These are phyloP conservation scores for Parazoanthus atlanticus DNA, from an alignment of 92 coral and sea anemone genomes.

Conservation along the genomic window DNA sequence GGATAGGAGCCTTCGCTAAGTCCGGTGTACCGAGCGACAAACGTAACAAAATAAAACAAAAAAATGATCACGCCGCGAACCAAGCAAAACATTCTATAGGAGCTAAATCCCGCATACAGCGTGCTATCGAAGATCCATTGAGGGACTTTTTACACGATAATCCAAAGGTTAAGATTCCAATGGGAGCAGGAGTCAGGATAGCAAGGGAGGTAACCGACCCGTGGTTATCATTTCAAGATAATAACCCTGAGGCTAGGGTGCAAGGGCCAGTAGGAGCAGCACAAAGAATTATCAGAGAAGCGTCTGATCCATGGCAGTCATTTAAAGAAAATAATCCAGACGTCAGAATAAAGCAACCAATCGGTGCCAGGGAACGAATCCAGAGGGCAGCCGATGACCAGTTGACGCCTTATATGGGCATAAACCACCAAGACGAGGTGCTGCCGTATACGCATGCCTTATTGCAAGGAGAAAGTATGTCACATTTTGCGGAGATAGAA, in stretches of 20 bases:
- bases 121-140: conserved; percentile 57
- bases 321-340: conserved; percentile 22
- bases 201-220: conserved; percentile 21
- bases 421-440: not conserved
- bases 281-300: conserved; percentile 19
- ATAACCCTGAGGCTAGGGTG: conserved; percentile 1
- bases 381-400: conserved; percentile 51
- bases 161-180: conserved; percentile 24
- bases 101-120: conserved; percentile 47
- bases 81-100: conserved; percentile 17
- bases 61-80: not conserved
- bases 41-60: conserved; percentile 42
- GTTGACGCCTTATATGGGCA: not conserved
- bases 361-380: conserved; percentile 61
- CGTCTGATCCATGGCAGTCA: conserved; percentile 21
- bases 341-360: conserved; percentile 3
- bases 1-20: conserved; percentile 77
- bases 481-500: not conserved
- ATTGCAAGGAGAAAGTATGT: not conserved
- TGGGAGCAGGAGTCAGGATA: conserved; percentile 34
- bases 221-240: conserved; percentile 26
- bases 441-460: not conserved
- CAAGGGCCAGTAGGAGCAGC: conserved; percentile 31
- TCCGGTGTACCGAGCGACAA: conserved; percentile 65
- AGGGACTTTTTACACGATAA: conserved; percentile 60